Base-by-base conservation (phyloP, 2,113 vertebrate species). In the Rhagologus leucostigma region DNA sequence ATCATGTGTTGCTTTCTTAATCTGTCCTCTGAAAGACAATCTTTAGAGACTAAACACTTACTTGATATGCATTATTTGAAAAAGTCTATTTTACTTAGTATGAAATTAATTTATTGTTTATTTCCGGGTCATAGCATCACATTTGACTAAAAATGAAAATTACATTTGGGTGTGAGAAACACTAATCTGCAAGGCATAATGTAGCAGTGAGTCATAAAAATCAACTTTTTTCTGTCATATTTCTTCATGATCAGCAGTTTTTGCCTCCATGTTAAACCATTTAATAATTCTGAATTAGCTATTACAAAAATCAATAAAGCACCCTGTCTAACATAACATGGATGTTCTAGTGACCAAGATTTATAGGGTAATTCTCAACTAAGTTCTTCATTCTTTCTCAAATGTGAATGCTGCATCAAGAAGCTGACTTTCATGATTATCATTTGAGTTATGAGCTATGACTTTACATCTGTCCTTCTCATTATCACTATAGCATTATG, bases 401-500 rank as follows among this genome's bases (percentile, higher is more conserved):
- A 35, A 95, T 78, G 19, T 49, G 56, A 90, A 86, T 56, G 32
- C 7, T 1, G 1, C 44, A 67, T 74, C 33, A 76, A 89, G 62
- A 87, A 92, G 35, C 42, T n/a, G 19, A 53, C 86, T 95, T 94
- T 92, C 71, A 55, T 55, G 39, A 90, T 68, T 84, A 57, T 90
- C 71, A 57, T 27, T 76, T 56, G 56, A 81, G n/a, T 84, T 71
- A 92, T 33, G 64, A 94, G 53, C 44, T 92, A 88, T 69, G 69
- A 79, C 84, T 93, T 94, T 84, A 84, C 67, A 91, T 90, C 75
- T 88, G 69, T 94, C 78, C 44, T 89, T 91, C 95, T 88, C 62
- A 93, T 96, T 95, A 95, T 77, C 64, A 41, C 30, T 35, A 26
- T 39, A 87, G 83, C 32, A 82, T 93, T 90, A 97, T 86, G 94